Percentiles rank a stretch among this genome's conserved stretches.
These are phyloP conservation scores for Formica exsecta DNA, from an alignment of 1,140 invertebrate species.

Conservation along the genomic window DNA sequence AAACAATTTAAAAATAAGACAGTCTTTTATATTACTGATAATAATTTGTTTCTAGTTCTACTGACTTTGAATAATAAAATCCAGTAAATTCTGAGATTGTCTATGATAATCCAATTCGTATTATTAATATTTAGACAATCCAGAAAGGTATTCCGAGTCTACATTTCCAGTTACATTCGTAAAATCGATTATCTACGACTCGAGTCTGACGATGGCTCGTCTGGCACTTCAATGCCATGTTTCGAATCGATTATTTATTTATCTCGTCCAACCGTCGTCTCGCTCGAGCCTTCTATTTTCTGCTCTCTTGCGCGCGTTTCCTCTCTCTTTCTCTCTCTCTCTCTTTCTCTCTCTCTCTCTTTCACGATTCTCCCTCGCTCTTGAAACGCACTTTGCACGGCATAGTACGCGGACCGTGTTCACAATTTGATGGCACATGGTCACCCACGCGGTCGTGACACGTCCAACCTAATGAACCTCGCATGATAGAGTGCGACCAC, in stretches of 20 bases:
- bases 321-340: conserved; percentile 9
- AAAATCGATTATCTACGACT: conserved; percentile 56
- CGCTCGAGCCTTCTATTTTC: conserved; percentile 2
- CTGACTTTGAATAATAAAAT: neutral
- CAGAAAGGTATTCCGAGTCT: neutral
- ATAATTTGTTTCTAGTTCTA: neutral
- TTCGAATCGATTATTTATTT: conserved; percentile 68
- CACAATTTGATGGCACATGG: conserved; percentile 76
- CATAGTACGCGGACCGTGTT: conserved; percentile 66
- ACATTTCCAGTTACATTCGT: conserved; percentile 25
- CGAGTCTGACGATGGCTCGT: neutral
- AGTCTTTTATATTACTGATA: neutral
- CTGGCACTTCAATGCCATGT: neutral
- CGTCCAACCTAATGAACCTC: conserved; percentile 80
- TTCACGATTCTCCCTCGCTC: conserved; percentile 24
- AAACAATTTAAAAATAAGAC: neutral
- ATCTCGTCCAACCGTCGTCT: conserved; percentile 38
- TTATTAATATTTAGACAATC: conserved; percentile 33
- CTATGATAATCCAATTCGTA: neutral
- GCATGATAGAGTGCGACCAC: conserved; percentile 78
- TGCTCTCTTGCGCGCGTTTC: neutral
- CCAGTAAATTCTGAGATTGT: neutral
- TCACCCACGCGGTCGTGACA: conserved; percentile 75
- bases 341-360: conserved; percentile 14
- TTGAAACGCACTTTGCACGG: conserved; percentile 60